Evolutionary conservation across 2,113 vertebrate genomes (phyloP), one percentile per base, ranked within the genome.

Genomic region (Leucosticte australis): DNA sequence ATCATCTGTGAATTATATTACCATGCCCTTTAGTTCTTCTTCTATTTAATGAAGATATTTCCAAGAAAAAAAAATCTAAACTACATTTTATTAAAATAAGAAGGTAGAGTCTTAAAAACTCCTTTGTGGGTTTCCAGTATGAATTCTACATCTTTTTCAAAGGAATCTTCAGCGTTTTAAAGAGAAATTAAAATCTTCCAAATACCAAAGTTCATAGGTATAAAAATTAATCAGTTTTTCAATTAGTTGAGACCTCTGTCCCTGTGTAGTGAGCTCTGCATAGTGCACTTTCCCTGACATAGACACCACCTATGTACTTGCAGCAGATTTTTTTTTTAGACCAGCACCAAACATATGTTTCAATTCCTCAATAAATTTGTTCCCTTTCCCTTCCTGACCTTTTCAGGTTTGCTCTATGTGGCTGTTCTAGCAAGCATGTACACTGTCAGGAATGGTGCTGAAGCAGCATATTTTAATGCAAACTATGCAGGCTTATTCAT

Each of bases 21-120:
- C 92, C 53, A 8, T 95, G 94, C 92, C 94, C 93, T 96, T 95
- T 96, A 94, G 94, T 96, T 96, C 90, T 85, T 96, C 95, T 94
- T 90, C 68, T 86, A 64, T 93, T 95, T 97, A 97, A 97, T 94
- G 95, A 96, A 95, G 95, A 96, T 97, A 95, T 96, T 97, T 96
- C 85, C 60, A 92, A 92, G 64, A 24, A 69, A 80, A 92, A 94
- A 92, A 86, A 87, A 31, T 56, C 64, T 60, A 95, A 96, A 96
- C 83, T 96, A 82, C 10, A 1, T 94, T 95, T 95, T 93, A 94
- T 96, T 96, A 90, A 94, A 96, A 83, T 89, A 83, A 59, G 93
- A 92, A 90, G 80, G 83, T 75, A 88, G 76, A 80, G 69, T 53
- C 70, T 93, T 93, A 93, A 96, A 92, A 96, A 89, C 31, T 92